Percentiles rank a stretch among this genome's conserved stretches.
phyloP scores from a whole-genome alignment of 2,888 invertebrate species.

The Spodoptera exigua region DNA sequence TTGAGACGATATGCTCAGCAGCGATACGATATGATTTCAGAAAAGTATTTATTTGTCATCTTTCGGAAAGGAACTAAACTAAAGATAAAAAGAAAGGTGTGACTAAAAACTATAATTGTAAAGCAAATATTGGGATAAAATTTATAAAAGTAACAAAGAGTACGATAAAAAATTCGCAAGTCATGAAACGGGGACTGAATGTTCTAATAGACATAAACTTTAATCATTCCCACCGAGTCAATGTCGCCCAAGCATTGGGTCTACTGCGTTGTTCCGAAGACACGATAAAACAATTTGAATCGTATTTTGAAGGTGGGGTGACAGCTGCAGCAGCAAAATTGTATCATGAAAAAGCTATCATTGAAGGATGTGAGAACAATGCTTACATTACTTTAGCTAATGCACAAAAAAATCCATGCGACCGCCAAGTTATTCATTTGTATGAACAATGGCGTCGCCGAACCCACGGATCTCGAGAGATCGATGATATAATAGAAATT shows the following conservation, averaged over 20 bases:
- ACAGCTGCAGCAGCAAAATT: constrained; percentile 48
- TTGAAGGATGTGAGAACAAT: constrained; percentile 40
- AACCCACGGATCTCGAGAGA: constrained; percentile 33
- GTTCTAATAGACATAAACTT: constrained; percentile 44
- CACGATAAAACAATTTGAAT: constrained; percentile 47
- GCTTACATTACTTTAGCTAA: constrained; percentile 22
- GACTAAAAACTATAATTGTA: constrained; percentile 34
- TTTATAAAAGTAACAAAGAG: constrained; percentile 38
- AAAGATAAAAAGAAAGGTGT: constrained; percentile 48
- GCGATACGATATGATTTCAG: constrained; percentile 14
- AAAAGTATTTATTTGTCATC: constrained; percentile 35
- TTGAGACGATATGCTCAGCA: constrained; percentile 28
- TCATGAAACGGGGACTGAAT: constrained; percentile 45
- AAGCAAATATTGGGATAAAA: constrained; percentile 33
- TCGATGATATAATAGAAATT: constrained; percentile 22
- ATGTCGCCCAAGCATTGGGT: constrained; percentile 40
- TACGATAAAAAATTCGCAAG: constrained; percentile 20
- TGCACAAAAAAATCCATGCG: constrained; percentile 35
- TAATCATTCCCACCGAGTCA: constrained; percentile 44
- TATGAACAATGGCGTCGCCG: constrained; percentile 33
- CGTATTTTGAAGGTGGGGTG: constrained; percentile 48
- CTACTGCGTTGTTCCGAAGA: constrained; percentile 49
- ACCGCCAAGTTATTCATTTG: constrained; percentile 33
- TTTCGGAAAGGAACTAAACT: constrained; percentile 51
- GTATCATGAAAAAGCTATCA: constrained; percentile 43